phyloP scores from a whole-genome alignment of 2,113 vertebrate genomes.

The Anolis sagrei region DNA sequence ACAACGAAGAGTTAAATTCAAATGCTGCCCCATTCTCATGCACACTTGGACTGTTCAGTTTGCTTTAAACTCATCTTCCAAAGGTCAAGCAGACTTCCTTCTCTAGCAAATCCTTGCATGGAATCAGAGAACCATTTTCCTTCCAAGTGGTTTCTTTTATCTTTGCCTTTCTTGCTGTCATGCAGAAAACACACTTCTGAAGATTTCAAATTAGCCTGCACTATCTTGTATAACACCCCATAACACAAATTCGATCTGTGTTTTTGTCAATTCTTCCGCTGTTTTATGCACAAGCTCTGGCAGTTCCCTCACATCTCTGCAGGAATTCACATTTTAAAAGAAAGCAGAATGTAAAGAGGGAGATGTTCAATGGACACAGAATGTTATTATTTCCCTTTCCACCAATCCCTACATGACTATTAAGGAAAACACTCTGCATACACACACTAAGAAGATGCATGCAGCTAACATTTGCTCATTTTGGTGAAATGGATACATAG shows the following conservation, averaged over 20 bases:
- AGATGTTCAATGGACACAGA: not conserved
- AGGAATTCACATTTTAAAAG: not conserved
- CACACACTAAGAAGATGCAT: not conserved
- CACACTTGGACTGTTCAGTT: not conserved
- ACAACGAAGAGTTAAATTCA: slow-evolving; percentile 4
- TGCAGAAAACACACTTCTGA: slow-evolving; percentile 27
- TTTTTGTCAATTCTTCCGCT: not conserved
- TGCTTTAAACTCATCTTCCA: not conserved
- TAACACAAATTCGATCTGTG: slow-evolving; percentile 28
- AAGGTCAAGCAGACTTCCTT: not conserved
- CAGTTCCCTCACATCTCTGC: slow-evolving; percentile 12
- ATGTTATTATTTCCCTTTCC: not conserved
- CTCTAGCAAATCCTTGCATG: not conserved
- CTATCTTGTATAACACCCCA: not conserved
- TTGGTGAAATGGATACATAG: not conserved
- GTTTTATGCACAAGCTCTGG: not conserved
- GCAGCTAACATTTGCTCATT: not conserved
- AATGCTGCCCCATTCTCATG: not conserved
- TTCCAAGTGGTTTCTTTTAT: slow-evolving; percentile 39
- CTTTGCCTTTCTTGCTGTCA: not conserved
- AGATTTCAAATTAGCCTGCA: slow-evolving; percentile 19
- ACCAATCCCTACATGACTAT: not conserved
- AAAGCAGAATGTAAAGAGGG: not conserved
- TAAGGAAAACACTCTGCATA: not conserved
- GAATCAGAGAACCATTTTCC: not conserved